Conservation (phyloP, 1,140 invertebrate species). For the Tigriopus japonicus region DNA sequence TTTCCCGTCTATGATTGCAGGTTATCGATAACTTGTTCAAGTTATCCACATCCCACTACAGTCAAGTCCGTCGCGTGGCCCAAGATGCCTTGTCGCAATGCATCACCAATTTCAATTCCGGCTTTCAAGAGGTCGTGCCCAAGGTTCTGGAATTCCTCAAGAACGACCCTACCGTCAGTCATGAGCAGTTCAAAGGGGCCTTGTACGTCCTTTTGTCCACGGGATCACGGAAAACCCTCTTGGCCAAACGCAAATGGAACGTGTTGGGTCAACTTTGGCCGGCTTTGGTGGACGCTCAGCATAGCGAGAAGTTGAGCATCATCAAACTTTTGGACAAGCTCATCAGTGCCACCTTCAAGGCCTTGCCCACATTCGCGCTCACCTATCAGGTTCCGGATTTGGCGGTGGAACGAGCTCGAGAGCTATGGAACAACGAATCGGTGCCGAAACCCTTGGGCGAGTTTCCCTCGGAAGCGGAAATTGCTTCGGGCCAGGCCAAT, state of each 20-base stretch:
- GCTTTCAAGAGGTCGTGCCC: slow-evolving; percentile 28
- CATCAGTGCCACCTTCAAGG: slow-evolving; percentile 22
- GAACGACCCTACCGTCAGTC: slow-evolving; percentile 22
- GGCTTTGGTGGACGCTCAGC: background rate
- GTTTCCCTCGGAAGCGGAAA: background rate
- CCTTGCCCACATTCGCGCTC: background rate
- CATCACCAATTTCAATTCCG: slow-evolving; percentile 26
- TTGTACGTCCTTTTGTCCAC: slow-evolving; percentile 31
- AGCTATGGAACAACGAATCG: background rate
- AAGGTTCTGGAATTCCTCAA: slow-evolving; percentile 21
- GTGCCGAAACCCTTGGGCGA: background rate
- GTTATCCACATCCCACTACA: slow-evolving; percentile 27
- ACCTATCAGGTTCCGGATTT: background rate
- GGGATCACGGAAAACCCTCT: slow-evolving; percentile 24
- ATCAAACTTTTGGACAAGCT: slow-evolving; percentile 30
- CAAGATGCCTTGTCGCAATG: slow-evolving; percentile 27
- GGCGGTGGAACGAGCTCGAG: background rate
- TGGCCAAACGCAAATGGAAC: slow-evolving; percentile 30
- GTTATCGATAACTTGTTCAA: slow-evolving; percentile 23
- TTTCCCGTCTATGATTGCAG: too few species aligned
- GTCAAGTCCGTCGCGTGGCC: slow-evolving; percentile 29
- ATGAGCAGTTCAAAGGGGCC: slow-evolving; percentile 36
- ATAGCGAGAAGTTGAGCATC: slow-evolving; percentile 32
- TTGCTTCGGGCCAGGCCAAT: background rate
- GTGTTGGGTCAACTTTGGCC: slow-evolving; percentile 21